Evolutionary conservation across 2,797 vertebrate genomes (phyloP).

Genomic region (Hemibagrus guttatus): DNA sequence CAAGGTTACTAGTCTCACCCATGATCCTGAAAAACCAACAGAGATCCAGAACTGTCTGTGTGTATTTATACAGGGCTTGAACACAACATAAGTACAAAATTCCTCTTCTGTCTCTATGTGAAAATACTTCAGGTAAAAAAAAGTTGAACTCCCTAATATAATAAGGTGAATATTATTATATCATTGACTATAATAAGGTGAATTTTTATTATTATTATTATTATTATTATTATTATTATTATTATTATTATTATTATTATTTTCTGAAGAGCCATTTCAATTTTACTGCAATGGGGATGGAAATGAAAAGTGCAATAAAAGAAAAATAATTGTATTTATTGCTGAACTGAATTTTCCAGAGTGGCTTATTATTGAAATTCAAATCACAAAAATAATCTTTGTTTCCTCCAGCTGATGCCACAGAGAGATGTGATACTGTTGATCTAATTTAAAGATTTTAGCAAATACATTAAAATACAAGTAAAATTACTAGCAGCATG

Average conservation of each 20-base stretch:
- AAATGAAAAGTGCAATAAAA: background rate
- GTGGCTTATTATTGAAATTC: background rate
- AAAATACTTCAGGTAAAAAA: no score
- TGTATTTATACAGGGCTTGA: background rate
- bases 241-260: no score
- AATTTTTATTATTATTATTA: no score
- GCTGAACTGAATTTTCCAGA: background rate
- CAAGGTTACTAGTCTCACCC: background rate
- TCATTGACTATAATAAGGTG: no score
- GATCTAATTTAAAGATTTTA: background rate
- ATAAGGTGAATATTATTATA: background rate
- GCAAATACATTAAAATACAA: slow-evolving; percentile 28
- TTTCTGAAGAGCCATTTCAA: background rate
- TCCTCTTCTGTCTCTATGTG: background rate
- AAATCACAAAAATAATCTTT: background rate
- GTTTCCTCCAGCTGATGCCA: background rate
- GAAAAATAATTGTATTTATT: background rate
- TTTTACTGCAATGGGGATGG: background rate
- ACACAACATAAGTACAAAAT: background rate
- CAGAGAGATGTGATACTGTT: background rate
- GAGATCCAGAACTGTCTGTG: background rate
- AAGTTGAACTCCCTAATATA: background rate
- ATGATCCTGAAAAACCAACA: background rate
- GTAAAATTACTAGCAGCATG: slow-evolving; percentile 53
- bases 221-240: no score